These are phyloP conservation scores for Molorchus minor DNA, from an alignment of 2,888 invertebrate genomes.

Conservation along the genomic window DNA sequence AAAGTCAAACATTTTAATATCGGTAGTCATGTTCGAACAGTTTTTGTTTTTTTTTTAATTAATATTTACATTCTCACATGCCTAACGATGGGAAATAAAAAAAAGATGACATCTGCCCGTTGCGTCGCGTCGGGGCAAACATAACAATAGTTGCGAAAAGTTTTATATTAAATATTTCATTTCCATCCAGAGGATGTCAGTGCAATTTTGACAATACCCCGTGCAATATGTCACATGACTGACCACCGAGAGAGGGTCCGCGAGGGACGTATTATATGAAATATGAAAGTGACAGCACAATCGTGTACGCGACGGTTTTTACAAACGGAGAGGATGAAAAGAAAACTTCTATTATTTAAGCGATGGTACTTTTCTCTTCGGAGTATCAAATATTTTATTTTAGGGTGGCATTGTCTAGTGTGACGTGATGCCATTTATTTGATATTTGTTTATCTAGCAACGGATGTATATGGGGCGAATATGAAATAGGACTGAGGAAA, in stretches of 20 bases:
- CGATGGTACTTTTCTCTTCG: slow-evolving; percentile 12
- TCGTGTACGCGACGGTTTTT: slow-evolving; percentile 29
- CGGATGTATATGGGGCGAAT: neutral
- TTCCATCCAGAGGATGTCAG: slow-evolving; percentile 36
- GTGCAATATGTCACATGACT: slow-evolving; percentile 47
- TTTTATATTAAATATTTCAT: slow-evolving; percentile 49
- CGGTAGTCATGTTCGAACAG: too few relatives aligned
- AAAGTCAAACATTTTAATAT: slow-evolving; percentile 44
- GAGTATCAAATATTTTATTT: slow-evolving; percentile 19
- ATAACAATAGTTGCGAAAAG: slow-evolving; percentile 32
- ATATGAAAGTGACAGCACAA: slow-evolving; percentile 40
- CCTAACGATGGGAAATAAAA: slow-evolving; percentile 32
- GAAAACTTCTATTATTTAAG: slow-evolving; percentile 24
- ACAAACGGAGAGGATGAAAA: slow-evolving; percentile 15
- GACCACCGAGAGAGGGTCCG: slow-evolving; percentile 44
- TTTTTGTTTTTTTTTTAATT: too few relatives aligned
- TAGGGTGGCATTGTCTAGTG: neutral
- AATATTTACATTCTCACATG: too few relatives aligned
- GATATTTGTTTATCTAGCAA: slow-evolving; percentile 13
- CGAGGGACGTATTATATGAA: slow-evolving; percentile 35
- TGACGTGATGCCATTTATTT: slow-evolving; percentile 16
- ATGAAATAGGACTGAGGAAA: too few relatives aligned
- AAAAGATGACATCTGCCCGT: slow-evolving; percentile 44
- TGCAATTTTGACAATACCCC: slow-evolving; percentile 42
- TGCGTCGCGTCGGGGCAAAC: slow-evolving; percentile 26